These are phyloP conservation scores for Styela plicata DNA, from an alignment of 23 tunicate genomes.

Conservation along the genomic window DNA sequence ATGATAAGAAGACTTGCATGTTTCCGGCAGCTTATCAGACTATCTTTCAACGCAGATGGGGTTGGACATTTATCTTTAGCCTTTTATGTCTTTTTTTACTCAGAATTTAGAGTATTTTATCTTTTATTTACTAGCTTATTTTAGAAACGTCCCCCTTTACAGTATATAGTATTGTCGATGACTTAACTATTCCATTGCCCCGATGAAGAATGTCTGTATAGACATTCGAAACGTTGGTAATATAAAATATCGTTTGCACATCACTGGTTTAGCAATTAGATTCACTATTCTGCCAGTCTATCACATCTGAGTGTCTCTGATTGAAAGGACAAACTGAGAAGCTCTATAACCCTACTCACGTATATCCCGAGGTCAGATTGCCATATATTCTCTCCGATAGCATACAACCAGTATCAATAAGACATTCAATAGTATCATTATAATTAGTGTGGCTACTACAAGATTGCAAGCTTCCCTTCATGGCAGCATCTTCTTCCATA, in stretches of 20 bases:
- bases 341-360: conserved; percentile 35
- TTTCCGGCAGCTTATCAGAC: no score
- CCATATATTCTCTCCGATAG: conserved; percentile 21
- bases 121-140: no score
- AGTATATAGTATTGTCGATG: no score
- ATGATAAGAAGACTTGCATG: no score
- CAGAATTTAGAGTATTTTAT: no score
- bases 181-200: conserved; percentile 18
- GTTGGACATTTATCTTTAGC: no score
- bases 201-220: conserved; percentile 70
- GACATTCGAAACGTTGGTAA: conserved; percentile 28
- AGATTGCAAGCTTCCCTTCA: neutral
- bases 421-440: conserved; percentile 16
- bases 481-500: neutral
- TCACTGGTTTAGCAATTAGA: no score
- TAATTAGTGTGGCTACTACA: neutral
- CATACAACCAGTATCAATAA: conserved; percentile 16
- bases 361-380: neutral
- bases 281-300: no score
- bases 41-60: no score
- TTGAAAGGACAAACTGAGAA: conserved; percentile 68
- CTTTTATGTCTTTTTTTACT: no score
- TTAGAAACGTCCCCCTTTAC: neutral
- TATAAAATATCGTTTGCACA: conserved; percentile 25
- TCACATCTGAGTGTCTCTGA: conserved; percentile 52